phyloP scores from a whole-genome alignment of 2,797 vertebrate genomes.

The Sitta carolinensis region DNA sequence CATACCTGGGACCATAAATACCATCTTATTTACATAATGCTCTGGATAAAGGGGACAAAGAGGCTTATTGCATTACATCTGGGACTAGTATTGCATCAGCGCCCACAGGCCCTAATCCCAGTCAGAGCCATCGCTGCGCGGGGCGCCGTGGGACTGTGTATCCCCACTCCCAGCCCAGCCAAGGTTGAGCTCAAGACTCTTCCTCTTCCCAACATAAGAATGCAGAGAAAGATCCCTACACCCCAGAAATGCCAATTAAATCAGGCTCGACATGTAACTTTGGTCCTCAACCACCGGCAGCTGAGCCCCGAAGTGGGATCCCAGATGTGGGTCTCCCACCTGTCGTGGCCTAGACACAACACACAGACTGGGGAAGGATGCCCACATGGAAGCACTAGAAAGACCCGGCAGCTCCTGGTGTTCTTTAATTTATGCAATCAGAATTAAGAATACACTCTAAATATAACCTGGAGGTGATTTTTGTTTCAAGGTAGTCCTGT shows the following conservation, averaged over 20 bases:
- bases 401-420: neutral
- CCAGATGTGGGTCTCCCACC: neutral
- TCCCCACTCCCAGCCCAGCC: neutral
- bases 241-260: neutral
- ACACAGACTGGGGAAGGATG: rapidly evolving
- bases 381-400: rapidly evolving
- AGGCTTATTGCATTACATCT: conserved; percentile 18
- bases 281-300: rapidly evolving
- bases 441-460: neutral
- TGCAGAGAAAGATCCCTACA: neutral
- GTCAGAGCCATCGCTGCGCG: rapidly evolving
- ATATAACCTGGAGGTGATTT: neutral
- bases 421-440: neutral
- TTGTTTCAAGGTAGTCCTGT: rapidly evolving
- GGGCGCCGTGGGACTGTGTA: neutral
- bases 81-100: conserved; percentile 24
- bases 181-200: neutral
- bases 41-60: conserved; percentile 34
- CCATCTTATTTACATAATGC: conserved; percentile 39
- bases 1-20: conserved; percentile 49
- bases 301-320: neutral
- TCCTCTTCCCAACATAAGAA: neutral
- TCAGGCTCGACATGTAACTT: rapidly evolving
- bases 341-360: rapidly evolving
- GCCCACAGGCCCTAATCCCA: neutral